Conservation (phyloP, 2,888 invertebrate genomes). For the Tetranychus piercei region DNA sequence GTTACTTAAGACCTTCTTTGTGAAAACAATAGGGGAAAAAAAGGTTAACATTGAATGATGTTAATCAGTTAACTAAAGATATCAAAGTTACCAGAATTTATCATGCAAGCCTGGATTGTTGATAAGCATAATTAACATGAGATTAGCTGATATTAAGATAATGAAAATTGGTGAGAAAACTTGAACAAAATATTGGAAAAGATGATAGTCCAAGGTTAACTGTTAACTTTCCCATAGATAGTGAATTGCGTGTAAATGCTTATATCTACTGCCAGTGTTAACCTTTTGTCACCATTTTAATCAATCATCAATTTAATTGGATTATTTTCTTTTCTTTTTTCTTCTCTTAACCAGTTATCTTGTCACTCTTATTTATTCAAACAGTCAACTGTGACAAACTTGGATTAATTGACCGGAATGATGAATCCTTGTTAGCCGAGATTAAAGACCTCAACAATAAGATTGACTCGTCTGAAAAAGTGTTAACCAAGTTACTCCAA, state of each 20-base stretch:
- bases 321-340: background rate
- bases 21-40: no score
- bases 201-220: background rate
- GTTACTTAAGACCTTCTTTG: no score
- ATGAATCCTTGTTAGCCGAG: background rate
- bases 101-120: no score
- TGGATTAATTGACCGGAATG: slow-evolving; percentile 1
- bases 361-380: slow-evolving; percentile 5
- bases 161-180: no score
- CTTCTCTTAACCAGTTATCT: background rate
- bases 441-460: slow-evolving; percentile 3
- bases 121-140: no score
- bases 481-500: background rate
- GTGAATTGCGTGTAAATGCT: background rate
- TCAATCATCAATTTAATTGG: background rate
- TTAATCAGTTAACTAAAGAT: no score
- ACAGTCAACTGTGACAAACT: background rate
- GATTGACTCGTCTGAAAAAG: slow-evolving; percentile 4
- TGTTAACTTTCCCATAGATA: background rate
- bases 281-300: background rate
- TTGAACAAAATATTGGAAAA: no score
- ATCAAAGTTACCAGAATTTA: no score
- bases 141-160: no score
- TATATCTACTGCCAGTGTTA: background rate
- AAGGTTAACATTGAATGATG: no score